Base-by-base conservation (phyloP, 2,113 vertebrate species). In the Dipodomys spectabilis region DNA sequence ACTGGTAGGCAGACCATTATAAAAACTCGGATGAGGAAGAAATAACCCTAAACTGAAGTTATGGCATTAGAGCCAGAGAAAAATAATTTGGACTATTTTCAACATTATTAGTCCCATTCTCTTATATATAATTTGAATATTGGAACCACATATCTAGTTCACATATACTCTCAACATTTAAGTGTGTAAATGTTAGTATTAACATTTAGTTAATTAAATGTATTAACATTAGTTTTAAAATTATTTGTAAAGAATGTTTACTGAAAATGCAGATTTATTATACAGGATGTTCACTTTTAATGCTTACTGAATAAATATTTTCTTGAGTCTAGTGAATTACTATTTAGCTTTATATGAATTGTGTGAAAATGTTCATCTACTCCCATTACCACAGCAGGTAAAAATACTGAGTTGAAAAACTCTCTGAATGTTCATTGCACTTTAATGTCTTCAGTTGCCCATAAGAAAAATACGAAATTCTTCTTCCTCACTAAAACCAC, bases 401-500 rank as follows among this genome's bases (percentile, higher is more conserved):
- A 44, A 73, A 86, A 35, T 77, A 80, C 20, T 2, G 35, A 39
- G 35, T 57, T 75, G 27, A 73, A 57, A 30, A 86, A 89, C 68
- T 64, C 65, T 89, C 35, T 68, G 68, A 80, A 68, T 88, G 60
- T 12, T 81, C 88, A 62, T 7, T 77, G 39, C 7, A 88, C 25
- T 93, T 68, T 74, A 92, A 57, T 60, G 28, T 22, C n/a, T 85
- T 95, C 25, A 92, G 25, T 82, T 79, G 68, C 32, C 72, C 35
- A 39, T 39, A 39, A 39, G 35, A 39, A 39, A 39, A 39, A 39
- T 39, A 39, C 35, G 35, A 39, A 39, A 39, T 39, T 39, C 35
- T 39, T 39, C 35, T 39, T 39, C 35, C 3, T 39, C 35, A 35
- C 35, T 39, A 39, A 39, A 39, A 39, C 35, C 35, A 39, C 35